phyloP scores from a whole-genome alignment of 2,113 vertebrate species.

The Strix aluco region DNA sequence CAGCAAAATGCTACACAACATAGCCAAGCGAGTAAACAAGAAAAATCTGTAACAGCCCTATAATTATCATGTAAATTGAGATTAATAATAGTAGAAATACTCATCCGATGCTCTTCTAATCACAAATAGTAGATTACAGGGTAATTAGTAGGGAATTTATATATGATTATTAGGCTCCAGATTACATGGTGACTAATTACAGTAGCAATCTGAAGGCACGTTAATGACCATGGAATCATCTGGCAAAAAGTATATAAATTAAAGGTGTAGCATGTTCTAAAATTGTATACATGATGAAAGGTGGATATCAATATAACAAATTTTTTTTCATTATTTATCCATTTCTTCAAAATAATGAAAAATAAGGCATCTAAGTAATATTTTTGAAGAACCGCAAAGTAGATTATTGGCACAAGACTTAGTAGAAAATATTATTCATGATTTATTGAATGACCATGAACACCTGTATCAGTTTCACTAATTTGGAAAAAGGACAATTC shows the following conservation, averaged over 20 bases:
- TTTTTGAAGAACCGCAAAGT: background rate
- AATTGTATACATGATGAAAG: background rate
- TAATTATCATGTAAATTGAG: conserved; percentile 34
- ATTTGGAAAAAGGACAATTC: background rate
- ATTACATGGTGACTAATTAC: conserved; percentile 48
- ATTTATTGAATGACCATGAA: background rate
- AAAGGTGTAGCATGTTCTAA: background rate
- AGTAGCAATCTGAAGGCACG: background rate
- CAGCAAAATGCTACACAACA: background rate
- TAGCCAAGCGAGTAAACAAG: background rate
- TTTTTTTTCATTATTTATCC: background rate
- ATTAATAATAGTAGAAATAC: conserved; percentile 39
- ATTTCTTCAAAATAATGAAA: background rate
- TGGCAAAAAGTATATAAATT: background rate
- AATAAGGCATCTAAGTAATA: background rate
- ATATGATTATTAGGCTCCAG: conserved; percentile 6
- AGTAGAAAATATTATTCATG: background rate
- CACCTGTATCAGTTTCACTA: background rate
- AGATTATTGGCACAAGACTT: background rate
- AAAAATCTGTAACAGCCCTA: background rate
- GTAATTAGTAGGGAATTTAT: conserved; percentile 48
- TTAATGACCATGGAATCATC: background rate
- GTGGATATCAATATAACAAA: background rate
- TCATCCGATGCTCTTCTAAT: conserved; percentile 37
- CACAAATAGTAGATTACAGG: conserved; percentile 51